Evolutionary conservation across 2,113 vertebrate genomes (phyloP).

Genomic region (Nasalis larvatus): DNA sequence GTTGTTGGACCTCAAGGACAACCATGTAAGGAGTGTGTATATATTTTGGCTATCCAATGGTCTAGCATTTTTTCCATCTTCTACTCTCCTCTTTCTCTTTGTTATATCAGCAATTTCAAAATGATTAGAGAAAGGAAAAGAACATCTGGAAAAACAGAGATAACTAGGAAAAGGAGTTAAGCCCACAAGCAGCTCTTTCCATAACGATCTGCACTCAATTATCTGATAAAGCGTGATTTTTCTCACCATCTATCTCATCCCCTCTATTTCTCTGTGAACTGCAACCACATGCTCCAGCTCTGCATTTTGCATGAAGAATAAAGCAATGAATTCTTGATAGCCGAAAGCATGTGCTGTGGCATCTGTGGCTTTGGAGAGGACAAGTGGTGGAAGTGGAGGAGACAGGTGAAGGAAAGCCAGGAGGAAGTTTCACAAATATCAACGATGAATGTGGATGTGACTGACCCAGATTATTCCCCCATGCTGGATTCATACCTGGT

Average conservation of each 20-base stretch:
- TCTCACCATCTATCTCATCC: background rate
- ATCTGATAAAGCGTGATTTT: conserved; percentile 8
- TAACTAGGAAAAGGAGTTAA: background rate
- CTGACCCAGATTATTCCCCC: background rate
- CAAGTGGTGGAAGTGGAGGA: background rate
- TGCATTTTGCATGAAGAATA: background rate
- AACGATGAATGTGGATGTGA: background rate
- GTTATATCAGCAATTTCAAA: conserved; percentile 1
- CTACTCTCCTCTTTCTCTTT: background rate
- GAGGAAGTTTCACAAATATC: background rate
- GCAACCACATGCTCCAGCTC: background rate
- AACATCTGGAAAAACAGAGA: conserved; percentile 12
- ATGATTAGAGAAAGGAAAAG: background rate
- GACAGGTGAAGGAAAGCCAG: background rate
- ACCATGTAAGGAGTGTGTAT: background rate
- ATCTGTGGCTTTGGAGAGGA: conserved; percentile 10
- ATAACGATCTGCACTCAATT: background rate
- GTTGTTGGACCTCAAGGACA: background rate
- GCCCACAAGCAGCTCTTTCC: background rate
- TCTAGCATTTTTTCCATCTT: background rate
- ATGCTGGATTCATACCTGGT: conserved; percentile 82
- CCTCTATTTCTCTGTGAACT: background rate
- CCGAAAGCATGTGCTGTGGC: background rate
- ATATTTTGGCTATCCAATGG: background rate
- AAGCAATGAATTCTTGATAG: background rate